phyloP scores from a whole-genome alignment of 2,888 invertebrate species.

The Scaptomyza parva region DNA sequence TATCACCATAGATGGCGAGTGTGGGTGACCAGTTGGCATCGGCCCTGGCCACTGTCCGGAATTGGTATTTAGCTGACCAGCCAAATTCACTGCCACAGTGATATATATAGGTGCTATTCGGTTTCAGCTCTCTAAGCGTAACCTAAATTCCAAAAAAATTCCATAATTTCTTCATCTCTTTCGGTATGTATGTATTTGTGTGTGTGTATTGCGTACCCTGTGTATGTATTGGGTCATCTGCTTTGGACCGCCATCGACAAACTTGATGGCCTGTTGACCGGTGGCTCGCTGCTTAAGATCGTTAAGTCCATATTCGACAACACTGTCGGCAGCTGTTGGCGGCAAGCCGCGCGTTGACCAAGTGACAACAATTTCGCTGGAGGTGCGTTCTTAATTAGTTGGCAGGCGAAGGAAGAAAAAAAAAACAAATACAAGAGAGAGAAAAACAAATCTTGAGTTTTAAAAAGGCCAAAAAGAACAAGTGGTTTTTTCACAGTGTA shows the following conservation, averaged over 20 bases:
- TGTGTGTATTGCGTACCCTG: constrained; percentile 85
- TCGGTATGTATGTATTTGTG: neutral
- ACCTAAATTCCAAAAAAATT: constrained; percentile 70
- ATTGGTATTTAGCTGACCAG: constrained; percentile 93
- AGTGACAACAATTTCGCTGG: constrained; percentile 90
- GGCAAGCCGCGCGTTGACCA: constrained; percentile 92
- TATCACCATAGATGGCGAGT: constrained; percentile 95
- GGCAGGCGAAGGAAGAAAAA: constrained; percentile 20
- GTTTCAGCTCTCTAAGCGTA: constrained; percentile 87
- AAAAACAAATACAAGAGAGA: constrained; percentile 47
- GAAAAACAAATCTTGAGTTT: constrained; percentile 43
- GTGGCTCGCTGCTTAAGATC: constrained; percentile 84
- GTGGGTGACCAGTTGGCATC: constrained; percentile 90
- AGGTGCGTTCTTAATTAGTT: constrained; percentile 86
- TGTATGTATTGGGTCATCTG: constrained; percentile 91
- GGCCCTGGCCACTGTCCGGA: constrained; percentile 88
- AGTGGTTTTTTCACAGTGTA: constrained; percentile 7
- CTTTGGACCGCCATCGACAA: constrained; percentile 90
- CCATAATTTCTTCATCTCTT: constrained; percentile 2
- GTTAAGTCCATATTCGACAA: constrained; percentile 91
- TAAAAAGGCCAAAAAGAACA: constrained; percentile 15
- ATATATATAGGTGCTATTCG: constrained; percentile 90
- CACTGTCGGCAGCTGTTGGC: constrained; percentile 83
- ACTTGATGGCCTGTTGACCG: constrained; percentile 87
- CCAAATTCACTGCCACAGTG: constrained; percentile 92